Conservation (phyloP, 2,888 invertebrate species). For the Melipona bicolor region DNA sequence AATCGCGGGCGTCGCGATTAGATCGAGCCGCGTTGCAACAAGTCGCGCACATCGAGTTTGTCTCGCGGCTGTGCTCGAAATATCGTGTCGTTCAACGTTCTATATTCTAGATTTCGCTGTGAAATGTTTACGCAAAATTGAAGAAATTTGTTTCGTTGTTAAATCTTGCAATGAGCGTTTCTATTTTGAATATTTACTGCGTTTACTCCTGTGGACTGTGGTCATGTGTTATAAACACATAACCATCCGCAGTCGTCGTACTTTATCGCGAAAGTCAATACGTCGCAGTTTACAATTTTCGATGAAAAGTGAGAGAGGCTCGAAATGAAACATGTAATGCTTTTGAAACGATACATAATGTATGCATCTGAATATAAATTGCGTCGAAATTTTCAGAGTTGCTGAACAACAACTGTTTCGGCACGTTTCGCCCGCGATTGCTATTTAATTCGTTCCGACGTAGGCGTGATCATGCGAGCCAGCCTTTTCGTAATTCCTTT, state of each 20-base stretch:
- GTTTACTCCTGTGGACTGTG: no score
- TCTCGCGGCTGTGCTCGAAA: neutral
- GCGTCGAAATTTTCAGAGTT: neutral
- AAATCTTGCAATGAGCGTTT: no score
- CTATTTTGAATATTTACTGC: no score
- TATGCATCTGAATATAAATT: no score
- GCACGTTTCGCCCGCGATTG: conserved; percentile 30
- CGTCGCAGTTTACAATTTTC: no score
- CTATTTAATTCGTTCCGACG: conserved; percentile 45
- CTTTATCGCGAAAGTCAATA: no score
- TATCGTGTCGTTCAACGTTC: neutral
- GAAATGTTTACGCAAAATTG: neutral
- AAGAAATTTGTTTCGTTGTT: no score
- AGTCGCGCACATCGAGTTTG: neutral
- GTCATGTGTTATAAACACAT: no score
- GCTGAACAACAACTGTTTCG: neutral
- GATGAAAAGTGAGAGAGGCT: no score
- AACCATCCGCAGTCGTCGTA: no score
- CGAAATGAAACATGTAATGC: no score
- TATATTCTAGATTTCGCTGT: neutral
- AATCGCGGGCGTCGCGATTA: neutral
- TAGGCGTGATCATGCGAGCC: conserved; percentile 27
- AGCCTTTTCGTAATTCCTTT: conserved; percentile 34
- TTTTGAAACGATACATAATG: no score
- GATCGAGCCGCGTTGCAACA: neutral